These are phyloP conservation scores for Mimumesa dahlbomi DNA, from an alignment of 2,888 invertebrate genomes.

Conservation along the genomic window DNA sequence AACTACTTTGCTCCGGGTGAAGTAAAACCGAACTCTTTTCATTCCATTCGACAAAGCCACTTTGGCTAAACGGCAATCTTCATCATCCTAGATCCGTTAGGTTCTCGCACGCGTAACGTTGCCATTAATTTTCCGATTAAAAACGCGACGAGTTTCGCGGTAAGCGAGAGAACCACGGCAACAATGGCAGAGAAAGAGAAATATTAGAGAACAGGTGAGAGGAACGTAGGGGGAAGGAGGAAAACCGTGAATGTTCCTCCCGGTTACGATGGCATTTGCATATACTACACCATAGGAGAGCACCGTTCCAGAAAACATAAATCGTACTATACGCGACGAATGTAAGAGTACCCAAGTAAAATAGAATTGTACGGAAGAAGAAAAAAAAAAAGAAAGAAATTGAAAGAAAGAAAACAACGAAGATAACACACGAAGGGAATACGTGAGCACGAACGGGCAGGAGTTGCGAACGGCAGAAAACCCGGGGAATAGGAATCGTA, in stretches of 20 bases:
- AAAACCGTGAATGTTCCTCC: constrained; percentile 19
- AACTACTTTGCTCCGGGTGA: too few relatives aligned
- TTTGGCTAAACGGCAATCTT: constrained; percentile 3
- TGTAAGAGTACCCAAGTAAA: constrained; percentile 9
- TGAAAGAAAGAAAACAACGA: constrained; percentile 16
- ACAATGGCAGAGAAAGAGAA: constrained; percentile 7
- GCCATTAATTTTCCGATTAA: constrained; percentile 35
- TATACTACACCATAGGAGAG: constrained; percentile 59
- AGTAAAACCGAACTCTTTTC: neutral
- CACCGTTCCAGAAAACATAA: constrained; percentile 57
- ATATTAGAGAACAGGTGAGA: constrained; percentile 26
- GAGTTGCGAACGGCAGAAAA: too few relatives aligned
- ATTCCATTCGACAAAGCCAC: neutral
- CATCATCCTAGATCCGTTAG: neutral
- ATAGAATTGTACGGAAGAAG: neutral
- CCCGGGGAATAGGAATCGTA: constrained; percentile 1
- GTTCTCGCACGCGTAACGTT: neutral
- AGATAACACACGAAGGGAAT: too few relatives aligned
- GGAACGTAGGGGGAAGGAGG: constrained; percentile 14
- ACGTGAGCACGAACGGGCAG: too few relatives aligned
- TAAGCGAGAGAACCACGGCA: neutral
- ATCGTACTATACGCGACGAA: constrained; percentile 47
- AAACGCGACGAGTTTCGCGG: constrained; percentile 18
- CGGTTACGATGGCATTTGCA: constrained; percentile 59
- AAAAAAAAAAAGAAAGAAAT: constrained; percentile 2